Base-by-base conservation (phyloP, 35 echinoderm and acorn worm genomes). In the Ophiothrix spiculata region DNA sequence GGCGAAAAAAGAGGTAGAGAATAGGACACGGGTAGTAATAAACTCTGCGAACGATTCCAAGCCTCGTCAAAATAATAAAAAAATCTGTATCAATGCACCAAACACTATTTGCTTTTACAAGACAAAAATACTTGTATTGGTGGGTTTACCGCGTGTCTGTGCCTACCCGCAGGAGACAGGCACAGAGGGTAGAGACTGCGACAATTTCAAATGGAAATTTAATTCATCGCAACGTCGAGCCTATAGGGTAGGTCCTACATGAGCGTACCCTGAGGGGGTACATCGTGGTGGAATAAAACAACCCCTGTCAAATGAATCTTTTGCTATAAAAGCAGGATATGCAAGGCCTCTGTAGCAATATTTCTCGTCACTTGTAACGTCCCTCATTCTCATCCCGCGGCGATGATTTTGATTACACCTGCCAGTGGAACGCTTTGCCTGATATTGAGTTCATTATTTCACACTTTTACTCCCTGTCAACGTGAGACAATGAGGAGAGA, bases 181-280 rank as follows among this genome's bases (percentile, higher is more conserved):
- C 60, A 69, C 60, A 28, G 8, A 25, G 60, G 60, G 23, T 15
- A 69, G 25, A 69, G 4, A 69, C 60, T 69, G 60, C 60, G 1
- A 69, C 60, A 28, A 69, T 69, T 69, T 15, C 4, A 28, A 69
- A 69, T 69, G 60, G 60, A 69, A 69, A 69, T 69, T 69, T 69
- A 69, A 69, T 69, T 69, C 60, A 69, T 69, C 23, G 8, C 29
- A 69, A 69, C 60, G 60, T 10, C 60, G n/a, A 69, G 4, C 6
- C 60, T 69, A 69, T 12, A 69, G 60, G 60, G 60, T 69, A 69
- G 60, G 60, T 69, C 60, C 60, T 69, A 69, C n/a, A n/a, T 69
- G 60, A 15, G 17, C 29, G 60, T 28, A 15, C 60, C 60, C 42
- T 49, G 42, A 28, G 60, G 60, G 60, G 29, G 60, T n/a, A 69